These are phyloP conservation scores for Neoscelio sp. DNA, from an alignment of 2,888 invertebrate genomes.

Conservation along the genomic window DNA sequence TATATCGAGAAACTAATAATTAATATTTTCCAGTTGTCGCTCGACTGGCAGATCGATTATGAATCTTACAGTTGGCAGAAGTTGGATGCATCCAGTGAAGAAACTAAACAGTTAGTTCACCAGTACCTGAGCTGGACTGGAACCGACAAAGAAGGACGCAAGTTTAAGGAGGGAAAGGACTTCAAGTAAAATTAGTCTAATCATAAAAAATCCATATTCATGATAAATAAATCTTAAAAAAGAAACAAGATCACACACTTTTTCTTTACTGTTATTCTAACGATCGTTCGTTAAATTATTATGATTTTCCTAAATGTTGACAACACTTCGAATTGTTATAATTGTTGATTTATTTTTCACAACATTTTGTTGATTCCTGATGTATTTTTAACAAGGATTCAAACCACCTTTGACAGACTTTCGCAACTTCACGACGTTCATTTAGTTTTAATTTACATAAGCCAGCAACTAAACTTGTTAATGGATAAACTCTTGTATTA, in stretches of 20 bases:
- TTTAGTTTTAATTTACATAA: constrained; percentile 25
- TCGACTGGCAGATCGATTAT: constrained; percentile 98
- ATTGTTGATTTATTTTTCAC: constrained; percentile 30
- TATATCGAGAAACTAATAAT: no score
- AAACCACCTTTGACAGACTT: no score
- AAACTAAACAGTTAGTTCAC: constrained; percentile 93
- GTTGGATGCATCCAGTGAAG: constrained; percentile 90
- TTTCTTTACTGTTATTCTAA: constrained; percentile 38
- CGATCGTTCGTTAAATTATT: constrained; percentile 7
- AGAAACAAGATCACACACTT: constrained; percentile 61
- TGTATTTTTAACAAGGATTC: constrained; percentile 1
- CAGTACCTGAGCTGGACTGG: constrained; percentile 97
- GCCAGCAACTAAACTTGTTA: constrained; percentile 18
- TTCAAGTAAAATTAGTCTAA: constrained; percentile 91
- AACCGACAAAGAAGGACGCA: constrained; percentile 92
- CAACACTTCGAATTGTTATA: constrained; percentile 21
- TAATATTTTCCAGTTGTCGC: constrained; percentile 86
- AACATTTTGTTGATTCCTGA: background rate
- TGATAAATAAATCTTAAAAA: constrained; percentile 74
- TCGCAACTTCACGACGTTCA: no score
- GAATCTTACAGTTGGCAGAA: constrained; percentile 98
- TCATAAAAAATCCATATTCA: constrained; percentile 76
- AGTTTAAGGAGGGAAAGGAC: constrained; percentile 99
- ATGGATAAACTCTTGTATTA: constrained; percentile 36
- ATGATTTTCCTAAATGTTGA: background rate